Conservation (phyloP, 2,888 invertebrate genomes). For the Coelinius sp. region DNA sequence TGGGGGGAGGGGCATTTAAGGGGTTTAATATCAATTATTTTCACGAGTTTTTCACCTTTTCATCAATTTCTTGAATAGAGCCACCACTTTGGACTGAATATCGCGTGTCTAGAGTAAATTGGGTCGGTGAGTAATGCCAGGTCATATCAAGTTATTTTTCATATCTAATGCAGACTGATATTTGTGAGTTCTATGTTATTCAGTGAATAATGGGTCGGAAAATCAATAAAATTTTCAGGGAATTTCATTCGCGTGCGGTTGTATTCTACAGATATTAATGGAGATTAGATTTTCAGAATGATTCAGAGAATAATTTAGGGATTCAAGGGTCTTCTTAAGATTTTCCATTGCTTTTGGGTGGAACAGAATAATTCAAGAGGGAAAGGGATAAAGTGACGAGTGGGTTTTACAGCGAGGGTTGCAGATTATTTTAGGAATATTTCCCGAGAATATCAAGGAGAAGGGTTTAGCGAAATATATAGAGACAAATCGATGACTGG, state of each 20-base stretch:
- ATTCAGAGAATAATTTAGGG: neutral
- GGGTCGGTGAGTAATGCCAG: slow-evolving; percentile 39
- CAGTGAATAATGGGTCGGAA: slow-evolving; percentile 5
- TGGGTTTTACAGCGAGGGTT: neutral
- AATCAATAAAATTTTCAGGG: slow-evolving; percentile 5
- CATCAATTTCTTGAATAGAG: slow-evolving; percentile 36
- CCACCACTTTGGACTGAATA: slow-evolving; percentile 26
- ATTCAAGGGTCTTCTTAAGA: neutral
- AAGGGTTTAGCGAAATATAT: no score
- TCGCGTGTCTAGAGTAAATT: slow-evolving; percentile 39
- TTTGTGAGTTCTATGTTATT: slow-evolving; percentile 14
- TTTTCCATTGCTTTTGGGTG: neutral
- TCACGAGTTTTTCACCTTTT: neutral
- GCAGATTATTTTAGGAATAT: no score
- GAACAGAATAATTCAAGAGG: neutral
- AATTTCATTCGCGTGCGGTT: neutral
- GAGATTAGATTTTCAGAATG: neutral
- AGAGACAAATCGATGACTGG: no score
- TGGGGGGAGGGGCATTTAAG: neutral
- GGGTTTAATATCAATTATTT: neutral
- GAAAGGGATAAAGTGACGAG: neutral
- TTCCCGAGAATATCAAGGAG: no score
- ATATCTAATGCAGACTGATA: slow-evolving; percentile 13
- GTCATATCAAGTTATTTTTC: slow-evolving; percentile 25
- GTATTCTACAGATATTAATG: neutral